phyloP scores from a whole-genome alignment of 2,888 invertebrate species.

The Iphiclides podalirius region DNA sequence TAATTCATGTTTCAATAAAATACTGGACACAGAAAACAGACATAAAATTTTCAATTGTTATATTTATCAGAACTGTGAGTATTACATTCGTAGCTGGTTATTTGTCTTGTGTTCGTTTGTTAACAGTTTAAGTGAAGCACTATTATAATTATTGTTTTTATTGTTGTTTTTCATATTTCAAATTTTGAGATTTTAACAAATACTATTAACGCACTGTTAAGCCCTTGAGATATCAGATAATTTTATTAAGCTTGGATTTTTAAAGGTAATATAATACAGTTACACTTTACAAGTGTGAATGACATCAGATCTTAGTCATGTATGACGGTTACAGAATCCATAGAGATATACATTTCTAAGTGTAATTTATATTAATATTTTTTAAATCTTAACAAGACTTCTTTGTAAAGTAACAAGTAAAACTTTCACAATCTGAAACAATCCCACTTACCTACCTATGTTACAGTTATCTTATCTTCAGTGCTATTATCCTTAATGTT shows the following conservation, averaged over 20 bases:
- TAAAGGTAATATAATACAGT: not conserved
- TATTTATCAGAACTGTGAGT: constrained; percentile 26
- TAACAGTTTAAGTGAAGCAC: constrained; percentile 19
- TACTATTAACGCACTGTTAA: not conserved
- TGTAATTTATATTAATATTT: too few species aligned
- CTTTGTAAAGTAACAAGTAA: too few species aligned
- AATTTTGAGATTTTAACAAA: not conserved
- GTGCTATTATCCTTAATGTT: constrained; percentile 17
- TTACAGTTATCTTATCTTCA: constrained; percentile 21
- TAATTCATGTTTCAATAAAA: constrained; percentile 26
- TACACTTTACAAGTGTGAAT: constrained; percentile 28
- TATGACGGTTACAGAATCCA: constrained; percentile 26
- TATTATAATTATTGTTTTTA: constrained; percentile 34
- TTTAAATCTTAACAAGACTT: too few species aligned
- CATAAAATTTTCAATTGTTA: not conserved
- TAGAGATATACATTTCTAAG: not conserved
- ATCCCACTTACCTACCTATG: constrained; percentile 23
- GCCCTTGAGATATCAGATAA: not conserved
- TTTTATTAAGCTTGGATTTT: not conserved
- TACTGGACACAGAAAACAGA: constrained; percentile 21
- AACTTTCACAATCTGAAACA: not conserved
- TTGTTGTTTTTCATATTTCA: constrained; percentile 18
- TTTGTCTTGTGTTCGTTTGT: not conserved
- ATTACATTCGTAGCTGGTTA: not conserved
- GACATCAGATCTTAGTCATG: constrained; percentile 62